Conservation (phyloP, 2,113 vertebrate genomes). For the Antechinus stuartii region DNA sequence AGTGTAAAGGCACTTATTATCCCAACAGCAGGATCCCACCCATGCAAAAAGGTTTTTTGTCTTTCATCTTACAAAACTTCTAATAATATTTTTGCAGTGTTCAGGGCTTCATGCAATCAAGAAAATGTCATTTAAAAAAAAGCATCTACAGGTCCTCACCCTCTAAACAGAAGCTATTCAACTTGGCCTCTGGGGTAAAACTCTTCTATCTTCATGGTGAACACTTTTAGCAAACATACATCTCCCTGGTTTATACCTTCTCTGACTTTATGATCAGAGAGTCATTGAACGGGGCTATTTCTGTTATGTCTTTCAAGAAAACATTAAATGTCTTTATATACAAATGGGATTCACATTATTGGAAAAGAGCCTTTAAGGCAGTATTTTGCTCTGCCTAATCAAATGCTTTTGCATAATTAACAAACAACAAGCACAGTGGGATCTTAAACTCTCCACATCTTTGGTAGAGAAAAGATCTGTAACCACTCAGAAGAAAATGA, state of each 20-base stretch:
- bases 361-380: not conserved
- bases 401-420: constrained; percentile 2
- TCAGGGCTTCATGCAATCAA: not conserved
- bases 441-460: not conserved
- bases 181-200: not conserved
- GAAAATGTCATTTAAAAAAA: not conserved
- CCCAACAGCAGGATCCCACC: not conserved
- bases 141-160: not conserved
- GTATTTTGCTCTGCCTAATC: not conserved
- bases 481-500: not conserved
- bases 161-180: not conserved
- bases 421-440: not conserved
- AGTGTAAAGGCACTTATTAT: not conserved
- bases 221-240: not conserved
- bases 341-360: not conserved
- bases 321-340: not conserved
- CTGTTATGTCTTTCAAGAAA: not conserved
- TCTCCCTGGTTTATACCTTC: not conserved
- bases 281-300: not conserved
- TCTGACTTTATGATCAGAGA: not conserved
- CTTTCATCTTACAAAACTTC: not conserved
- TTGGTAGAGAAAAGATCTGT: not conserved
- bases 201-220: not conserved
- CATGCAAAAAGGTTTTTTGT: not conserved
- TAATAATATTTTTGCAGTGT: not conserved